Percentiles rank a stretch among this genome's conserved stretches.
Evolutionary conservation across 2,888 invertebrate species (phyloP).

Genomic region (Tenthredo livida): DNA sequence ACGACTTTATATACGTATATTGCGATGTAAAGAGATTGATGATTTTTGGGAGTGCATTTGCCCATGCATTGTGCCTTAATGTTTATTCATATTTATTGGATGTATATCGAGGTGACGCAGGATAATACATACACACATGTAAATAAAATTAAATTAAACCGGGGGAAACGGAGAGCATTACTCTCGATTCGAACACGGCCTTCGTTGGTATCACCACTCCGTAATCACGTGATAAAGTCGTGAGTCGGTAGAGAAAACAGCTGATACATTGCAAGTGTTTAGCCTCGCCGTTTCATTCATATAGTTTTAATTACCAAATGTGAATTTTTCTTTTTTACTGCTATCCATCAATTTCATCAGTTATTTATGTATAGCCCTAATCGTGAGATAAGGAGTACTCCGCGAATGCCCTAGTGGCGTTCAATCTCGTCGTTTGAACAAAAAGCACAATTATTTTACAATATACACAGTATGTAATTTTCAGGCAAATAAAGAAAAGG

Average conservation of each 20-base stretch:
- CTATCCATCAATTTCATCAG: background rate
- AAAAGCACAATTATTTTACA: background rate
- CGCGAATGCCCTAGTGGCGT: background rate
- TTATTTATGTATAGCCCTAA: background rate
- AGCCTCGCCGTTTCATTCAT: background rate
- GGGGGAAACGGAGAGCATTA: constrained; percentile 10
- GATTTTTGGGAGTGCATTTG: background rate
- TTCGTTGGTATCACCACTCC: background rate
- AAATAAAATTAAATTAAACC: background rate
- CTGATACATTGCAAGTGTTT: constrained; percentile 17
- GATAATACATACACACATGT: background rate
- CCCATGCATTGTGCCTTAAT: background rate
- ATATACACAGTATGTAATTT: background rate
- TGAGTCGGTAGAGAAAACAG: constrained; percentile 20
- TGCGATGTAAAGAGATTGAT: background rate
- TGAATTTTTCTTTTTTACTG: background rate
- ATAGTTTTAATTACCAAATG: background rate
- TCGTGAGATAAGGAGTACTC: background rate
- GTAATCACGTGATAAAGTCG: constrained; percentile 38
- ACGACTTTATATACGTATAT: background rate
- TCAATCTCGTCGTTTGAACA: background rate
- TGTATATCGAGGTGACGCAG: background rate
- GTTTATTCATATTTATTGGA: background rate
- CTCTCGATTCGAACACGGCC: background rate
- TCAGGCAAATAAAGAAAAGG: background rate